These are phyloP conservation scores for Eugnorisma glareosa DNA, from an alignment of 2,888 invertebrate species.

Conservation along the genomic window DNA sequence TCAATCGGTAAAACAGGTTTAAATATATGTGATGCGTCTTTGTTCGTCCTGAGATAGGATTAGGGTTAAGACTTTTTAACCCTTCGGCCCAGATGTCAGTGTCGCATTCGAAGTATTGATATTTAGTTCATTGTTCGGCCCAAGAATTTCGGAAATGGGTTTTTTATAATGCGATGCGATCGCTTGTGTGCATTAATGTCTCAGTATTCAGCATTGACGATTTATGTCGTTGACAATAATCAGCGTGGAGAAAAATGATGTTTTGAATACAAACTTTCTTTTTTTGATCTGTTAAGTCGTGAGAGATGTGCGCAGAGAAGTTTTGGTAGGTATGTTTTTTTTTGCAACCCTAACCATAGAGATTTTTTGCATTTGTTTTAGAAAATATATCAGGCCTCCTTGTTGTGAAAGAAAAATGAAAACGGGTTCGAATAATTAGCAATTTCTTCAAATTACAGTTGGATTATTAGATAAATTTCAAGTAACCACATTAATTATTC, in stretches of 20 bases:
- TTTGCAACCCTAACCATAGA: not conserved
- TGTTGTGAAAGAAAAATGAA: not conserved
- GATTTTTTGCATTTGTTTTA: not conserved
- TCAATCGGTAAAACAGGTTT: conserved; percentile 90
- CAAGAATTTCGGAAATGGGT: conserved; percentile 84
- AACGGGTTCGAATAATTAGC: not conserved
- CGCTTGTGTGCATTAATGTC: conserved; percentile 77
- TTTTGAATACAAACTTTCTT: conserved; percentile 68
- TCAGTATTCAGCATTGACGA: conserved; percentile 71
- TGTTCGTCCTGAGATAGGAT: conserved; percentile 83
- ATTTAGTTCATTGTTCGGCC: conserved; percentile 79
- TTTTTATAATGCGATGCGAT: conserved; percentile 80
- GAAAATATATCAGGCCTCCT: not conserved
- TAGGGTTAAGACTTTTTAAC: conserved; percentile 83
- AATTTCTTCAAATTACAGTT: not conserved
- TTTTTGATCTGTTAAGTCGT: conserved; percentile 59
- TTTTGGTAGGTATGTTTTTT: conserved; percentile 8
- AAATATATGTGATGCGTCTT: conserved; percentile 82
- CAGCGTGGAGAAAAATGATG: conserved; percentile 69
- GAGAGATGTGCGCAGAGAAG: conserved; percentile 42
- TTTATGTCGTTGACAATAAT: conserved; percentile 70
- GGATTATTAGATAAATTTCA: conserved; percentile 27
- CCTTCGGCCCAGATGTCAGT: conserved; percentile 85
- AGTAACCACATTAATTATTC: conserved; percentile 48
- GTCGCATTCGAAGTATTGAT: conserved; percentile 81